Evolutionary conservation across 2,113 vertebrate genomes (phyloP).

Genomic region (Haliaeetus leucogaster): DNA sequence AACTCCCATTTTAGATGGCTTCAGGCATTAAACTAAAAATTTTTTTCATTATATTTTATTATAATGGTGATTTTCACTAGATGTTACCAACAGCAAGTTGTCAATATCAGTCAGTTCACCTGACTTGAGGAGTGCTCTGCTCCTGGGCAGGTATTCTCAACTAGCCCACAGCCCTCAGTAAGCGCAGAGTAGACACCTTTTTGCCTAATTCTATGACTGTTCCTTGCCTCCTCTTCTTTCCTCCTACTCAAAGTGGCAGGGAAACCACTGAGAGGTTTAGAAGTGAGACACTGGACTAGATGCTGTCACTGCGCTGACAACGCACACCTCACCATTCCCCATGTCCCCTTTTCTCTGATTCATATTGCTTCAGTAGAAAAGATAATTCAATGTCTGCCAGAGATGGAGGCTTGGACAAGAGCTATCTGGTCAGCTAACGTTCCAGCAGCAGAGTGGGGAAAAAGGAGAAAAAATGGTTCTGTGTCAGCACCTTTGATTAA

Average conservation of each 20-base stretch:
- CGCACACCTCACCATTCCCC: background rate
- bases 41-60: background rate
- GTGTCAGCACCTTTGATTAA: background rate
- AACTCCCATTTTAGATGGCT: background rate
- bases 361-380: background rate
- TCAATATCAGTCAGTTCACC: background rate
- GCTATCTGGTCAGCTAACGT: background rate
- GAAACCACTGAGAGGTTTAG: background rate
- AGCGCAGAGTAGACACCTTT: background rate
- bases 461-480: background rate
- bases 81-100: background rate
- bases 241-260: background rate
- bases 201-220: background rate
- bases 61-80: background rate
- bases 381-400: background rate
- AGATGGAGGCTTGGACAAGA: background rate
- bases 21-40: background rate
- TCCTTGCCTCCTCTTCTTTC: background rate
- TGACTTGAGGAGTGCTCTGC: background rate
- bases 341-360: background rate
- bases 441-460: background rate
- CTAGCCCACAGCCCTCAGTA: background rate
- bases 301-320: background rate
- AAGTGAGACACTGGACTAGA: background rate
- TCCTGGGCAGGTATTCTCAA: background rate